Conservation (phyloP, 92 coral and sea anemone genomes). For the Plumapathes pennacea region DNA sequence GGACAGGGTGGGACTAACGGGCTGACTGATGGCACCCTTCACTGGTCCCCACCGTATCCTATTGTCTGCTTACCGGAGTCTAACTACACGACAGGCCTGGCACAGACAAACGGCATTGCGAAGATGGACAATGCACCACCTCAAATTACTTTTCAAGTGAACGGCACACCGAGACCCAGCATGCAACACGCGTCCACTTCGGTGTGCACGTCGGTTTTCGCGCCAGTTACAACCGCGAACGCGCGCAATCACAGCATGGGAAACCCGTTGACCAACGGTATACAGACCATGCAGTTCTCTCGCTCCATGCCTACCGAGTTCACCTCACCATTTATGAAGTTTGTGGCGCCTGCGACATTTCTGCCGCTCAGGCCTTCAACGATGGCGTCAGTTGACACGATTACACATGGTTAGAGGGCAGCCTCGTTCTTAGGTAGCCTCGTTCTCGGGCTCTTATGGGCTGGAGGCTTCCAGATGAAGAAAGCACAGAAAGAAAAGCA, state of each 20-base stretch:
- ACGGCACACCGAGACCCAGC: slow-evolving; percentile 84
- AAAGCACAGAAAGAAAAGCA: too few relatives aligned
- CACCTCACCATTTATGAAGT: slow-evolving; percentile 90
- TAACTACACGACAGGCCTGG: slow-evolving; percentile 68
- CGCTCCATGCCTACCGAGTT: slow-evolving; percentile 93
- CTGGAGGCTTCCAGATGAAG: too few relatives aligned
- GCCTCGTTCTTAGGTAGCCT: neutral
- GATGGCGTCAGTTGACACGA: slow-evolving; percentile 72
- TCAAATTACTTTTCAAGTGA: slow-evolving; percentile 89
- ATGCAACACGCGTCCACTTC: slow-evolving; percentile 68
- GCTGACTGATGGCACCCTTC: slow-evolving; percentile 74
- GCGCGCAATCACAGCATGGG: slow-evolving; percentile 79
- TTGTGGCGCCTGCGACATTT: slow-evolving; percentile 92
- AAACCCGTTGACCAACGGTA: slow-evolving; percentile 78
- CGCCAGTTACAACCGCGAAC: slow-evolving; percentile 85
- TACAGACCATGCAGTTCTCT: slow-evolving; percentile 92
- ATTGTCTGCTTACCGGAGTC: slow-evolving; percentile 96
- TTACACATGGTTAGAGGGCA: slow-evolving; percentile 64
- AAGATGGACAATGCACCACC: slow-evolving; percentile 69
- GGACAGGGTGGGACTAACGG: slow-evolving; percentile 77
- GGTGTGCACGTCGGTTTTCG: slow-evolving; percentile 85
- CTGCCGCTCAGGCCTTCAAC: slow-evolving; percentile 89
- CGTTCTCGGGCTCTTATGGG: too few relatives aligned
- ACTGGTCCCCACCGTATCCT: slow-evolving; percentile 94
- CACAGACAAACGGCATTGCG: slow-evolving; percentile 73